These are phyloP conservation scores for Dusona sp. DNA, from an alignment of 2,888 invertebrate genomes.

Conservation along the genomic window DNA sequence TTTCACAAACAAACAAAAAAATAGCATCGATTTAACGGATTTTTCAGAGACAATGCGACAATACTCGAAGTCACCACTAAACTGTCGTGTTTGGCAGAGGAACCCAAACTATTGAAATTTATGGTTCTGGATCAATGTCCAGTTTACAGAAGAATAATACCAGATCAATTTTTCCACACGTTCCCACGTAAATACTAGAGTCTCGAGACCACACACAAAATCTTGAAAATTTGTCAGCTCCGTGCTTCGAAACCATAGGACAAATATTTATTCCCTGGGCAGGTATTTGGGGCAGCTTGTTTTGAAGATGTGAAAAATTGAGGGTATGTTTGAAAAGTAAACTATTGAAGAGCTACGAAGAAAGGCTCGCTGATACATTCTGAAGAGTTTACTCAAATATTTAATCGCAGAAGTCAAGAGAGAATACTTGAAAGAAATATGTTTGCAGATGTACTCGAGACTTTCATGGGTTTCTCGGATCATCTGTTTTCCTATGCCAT, in stretches of 20 bases:
- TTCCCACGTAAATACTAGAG: not conserved
- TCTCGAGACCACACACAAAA: not conserved
- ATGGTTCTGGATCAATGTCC: constrained; percentile 9
- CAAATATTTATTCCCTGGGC: constrained; percentile 21
- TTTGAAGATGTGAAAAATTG: constrained; percentile 18
- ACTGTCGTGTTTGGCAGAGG: constrained; percentile 20
- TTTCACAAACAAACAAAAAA: constrained; percentile 19
- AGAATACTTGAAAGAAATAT: constrained; percentile 24
- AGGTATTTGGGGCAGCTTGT: constrained; percentile 36
- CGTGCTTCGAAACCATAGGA: not conserved
- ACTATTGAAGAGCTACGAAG: not conserved
- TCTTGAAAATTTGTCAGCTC: constrained; percentile 27
- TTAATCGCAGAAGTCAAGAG: constrained; percentile 52
- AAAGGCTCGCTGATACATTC: constrained; percentile 10
- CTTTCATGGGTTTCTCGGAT: not conserved
- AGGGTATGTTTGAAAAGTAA: constrained; percentile 44
- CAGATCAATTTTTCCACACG: constrained; percentile 14
- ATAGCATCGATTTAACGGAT: constrained; percentile 64
- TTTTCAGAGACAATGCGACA: constrained; percentile 43
- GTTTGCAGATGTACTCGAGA: constrained; percentile 39
- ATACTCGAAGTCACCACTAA: constrained; percentile 26
- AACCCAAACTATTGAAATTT: constrained; percentile 8
- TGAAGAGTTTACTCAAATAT: constrained; percentile 48
- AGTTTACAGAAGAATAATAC: not conserved
- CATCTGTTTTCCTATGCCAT: constrained; percentile 6